A percentile compares a stretch with the other conserved stretches of the same genome.
These are phyloP conservation scores for Forficula auricularia DNA, from an alignment of 1,140 invertebrate genomes.

Conservation along the genomic window DNA sequence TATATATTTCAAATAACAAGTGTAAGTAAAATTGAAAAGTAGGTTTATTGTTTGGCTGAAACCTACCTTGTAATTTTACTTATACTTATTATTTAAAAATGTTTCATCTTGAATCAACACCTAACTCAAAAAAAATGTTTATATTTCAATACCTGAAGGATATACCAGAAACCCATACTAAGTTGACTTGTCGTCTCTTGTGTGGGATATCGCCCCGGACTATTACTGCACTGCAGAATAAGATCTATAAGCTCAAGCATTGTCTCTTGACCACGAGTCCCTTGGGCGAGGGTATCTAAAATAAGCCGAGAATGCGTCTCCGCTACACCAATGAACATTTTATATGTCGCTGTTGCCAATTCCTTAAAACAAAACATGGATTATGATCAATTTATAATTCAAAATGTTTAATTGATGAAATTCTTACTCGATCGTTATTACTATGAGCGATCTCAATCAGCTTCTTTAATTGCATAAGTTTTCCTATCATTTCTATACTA, in stretches of 20 bases:
- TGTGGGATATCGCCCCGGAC: constrained; percentile 63
- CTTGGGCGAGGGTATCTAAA: constrained; percentile 27
- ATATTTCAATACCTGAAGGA: constrained; percentile 44
- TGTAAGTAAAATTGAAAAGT: too few species aligned
- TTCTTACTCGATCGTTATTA: background rate
- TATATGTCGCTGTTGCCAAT: constrained; percentile 35
- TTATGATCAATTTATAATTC: background rate
- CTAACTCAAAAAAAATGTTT: background rate
- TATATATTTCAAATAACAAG: too few species aligned
- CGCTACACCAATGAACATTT: constrained; percentile 40
- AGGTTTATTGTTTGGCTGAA: too few species aligned
- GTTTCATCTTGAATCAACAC: too few species aligned
- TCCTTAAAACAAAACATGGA: constrained; percentile 20
- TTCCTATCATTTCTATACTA: constrained; percentile 31
- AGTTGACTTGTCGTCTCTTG: constrained; percentile 69
- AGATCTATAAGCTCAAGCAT: constrained; percentile 36
- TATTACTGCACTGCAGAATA: constrained; percentile 53
- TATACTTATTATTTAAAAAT: too few species aligned
- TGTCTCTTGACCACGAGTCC: constrained; percentile 23
- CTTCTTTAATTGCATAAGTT: constrained; percentile 19
- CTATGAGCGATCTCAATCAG: too few species aligned
- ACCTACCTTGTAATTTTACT: too few species aligned
- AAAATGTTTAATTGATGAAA: background rate
- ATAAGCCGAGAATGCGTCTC: constrained; percentile 46
- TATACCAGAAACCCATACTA: constrained; percentile 80